phyloP scores from a whole-genome alignment of 1,140 invertebrate species.

The Drosophila novamexicana region DNA sequence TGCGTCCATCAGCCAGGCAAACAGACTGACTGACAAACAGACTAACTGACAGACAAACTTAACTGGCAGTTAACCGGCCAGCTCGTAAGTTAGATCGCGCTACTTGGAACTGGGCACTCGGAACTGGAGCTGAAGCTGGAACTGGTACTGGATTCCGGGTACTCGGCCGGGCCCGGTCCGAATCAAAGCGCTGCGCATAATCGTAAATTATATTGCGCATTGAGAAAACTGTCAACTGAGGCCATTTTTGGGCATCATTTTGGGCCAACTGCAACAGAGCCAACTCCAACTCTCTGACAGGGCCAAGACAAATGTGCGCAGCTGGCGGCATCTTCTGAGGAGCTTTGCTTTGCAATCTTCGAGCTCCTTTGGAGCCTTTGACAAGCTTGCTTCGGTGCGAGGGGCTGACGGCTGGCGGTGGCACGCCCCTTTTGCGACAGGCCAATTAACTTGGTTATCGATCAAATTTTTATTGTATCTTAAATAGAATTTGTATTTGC shows the following conservation, averaged over 20 bases:
- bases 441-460: slow-evolving; percentile 49
- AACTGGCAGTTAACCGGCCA: slow-evolving; percentile 12
- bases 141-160: neutral
- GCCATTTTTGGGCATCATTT: slow-evolving; percentile 40
- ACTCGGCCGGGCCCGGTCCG: slow-evolving; percentile 58
- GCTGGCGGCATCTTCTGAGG: slow-evolving; percentile 55
- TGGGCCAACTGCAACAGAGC: slow-evolving; percentile 45
- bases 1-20: slow-evolving; percentile 63
- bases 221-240: slow-evolving; percentile 41
- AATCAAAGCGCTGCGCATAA: slow-evolving; percentile 72
- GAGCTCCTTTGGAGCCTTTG: slow-evolving; percentile 41
- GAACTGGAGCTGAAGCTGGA: neutral
- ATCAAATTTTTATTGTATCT: slow-evolving; percentile 61
- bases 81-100: slow-evolving; percentile 61
- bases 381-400: slow-evolving; percentile 18
- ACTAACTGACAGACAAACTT: slow-evolving; percentile 1
- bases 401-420: no score
- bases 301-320: slow-evolving; percentile 75
- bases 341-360: neutral
- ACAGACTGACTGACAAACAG: slow-evolving; percentile 1
- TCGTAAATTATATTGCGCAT: slow-evolving; percentile 75
- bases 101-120: slow-evolving; percentile 5
- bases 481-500: slow-evolving; percentile 83
- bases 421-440: neutral
- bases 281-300: slow-evolving; percentile 42